These are phyloP conservation scores for Hirtodrosophila alboralis DNA, from an alignment of 2,888 invertebrate species.

Conservation along the genomic window DNA sequence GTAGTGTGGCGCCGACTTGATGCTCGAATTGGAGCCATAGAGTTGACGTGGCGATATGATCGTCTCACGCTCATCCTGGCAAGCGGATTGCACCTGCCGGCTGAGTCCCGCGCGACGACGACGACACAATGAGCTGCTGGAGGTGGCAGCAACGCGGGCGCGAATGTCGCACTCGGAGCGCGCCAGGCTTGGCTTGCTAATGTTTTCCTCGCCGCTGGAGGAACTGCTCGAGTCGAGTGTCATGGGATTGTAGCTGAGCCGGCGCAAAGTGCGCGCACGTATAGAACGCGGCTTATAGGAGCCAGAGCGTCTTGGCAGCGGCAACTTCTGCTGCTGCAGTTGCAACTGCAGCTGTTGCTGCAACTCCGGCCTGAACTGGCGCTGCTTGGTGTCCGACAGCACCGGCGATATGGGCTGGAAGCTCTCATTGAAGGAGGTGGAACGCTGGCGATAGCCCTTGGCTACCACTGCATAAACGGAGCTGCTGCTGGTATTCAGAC, in stretches of 20 bases:
- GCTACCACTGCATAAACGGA: constrained; percentile 73
- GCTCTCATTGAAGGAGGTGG: constrained; percentile 85
- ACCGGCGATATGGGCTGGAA: constrained; percentile 82
- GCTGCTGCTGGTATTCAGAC: constrained; percentile 73
- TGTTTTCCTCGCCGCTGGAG: constrained; percentile 85
- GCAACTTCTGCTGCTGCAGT: constrained; percentile 20
- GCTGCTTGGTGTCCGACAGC: constrained; percentile 62
- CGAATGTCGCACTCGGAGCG: constrained; percentile 86
- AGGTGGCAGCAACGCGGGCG: constrained; percentile 71
- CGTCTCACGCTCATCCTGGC: constrained; percentile 78
- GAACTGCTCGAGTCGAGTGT: constrained; percentile 85
- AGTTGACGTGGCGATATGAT: constrained; percentile 79
- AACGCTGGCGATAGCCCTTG: constrained; percentile 83
- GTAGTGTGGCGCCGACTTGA: constrained; percentile 85
- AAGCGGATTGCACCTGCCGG: constrained; percentile 79
- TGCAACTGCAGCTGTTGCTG: constrained; percentile 38
- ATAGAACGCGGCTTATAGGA: constrained; percentile 85
- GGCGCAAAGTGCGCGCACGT: constrained; percentile 85
- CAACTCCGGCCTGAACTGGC: constrained; percentile 49
- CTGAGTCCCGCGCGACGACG: constrained; percentile 81
- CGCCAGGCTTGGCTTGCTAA: constrained; percentile 84
- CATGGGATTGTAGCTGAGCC: constrained; percentile 86
- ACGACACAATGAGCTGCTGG: constrained; percentile 63
- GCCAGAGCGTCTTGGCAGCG: constrained; percentile 58
- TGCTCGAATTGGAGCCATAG: constrained; percentile 84